Evolutionary conservation across 1,140 invertebrate species (phyloP).

Genomic region (Micrasema minimum): DNA sequence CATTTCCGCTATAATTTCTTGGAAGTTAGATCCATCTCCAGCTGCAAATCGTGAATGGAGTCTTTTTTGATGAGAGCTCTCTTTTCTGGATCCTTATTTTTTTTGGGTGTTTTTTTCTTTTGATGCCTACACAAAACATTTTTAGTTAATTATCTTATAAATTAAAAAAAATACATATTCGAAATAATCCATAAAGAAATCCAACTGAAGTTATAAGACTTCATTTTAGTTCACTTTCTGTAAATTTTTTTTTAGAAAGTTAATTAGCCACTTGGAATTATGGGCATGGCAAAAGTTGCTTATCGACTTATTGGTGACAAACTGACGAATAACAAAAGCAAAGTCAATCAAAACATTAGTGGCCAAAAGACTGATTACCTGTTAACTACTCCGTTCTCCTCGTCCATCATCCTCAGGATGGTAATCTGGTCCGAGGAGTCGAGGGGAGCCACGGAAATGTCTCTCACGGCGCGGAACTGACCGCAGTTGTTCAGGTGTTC

Average conservation of each 20-base stretch:
- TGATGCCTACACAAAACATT: constrained; percentile 57
- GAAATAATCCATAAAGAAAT: too few relatives aligned
- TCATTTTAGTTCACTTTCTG: not conserved
- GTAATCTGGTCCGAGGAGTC: constrained; percentile 92
- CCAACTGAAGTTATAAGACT: not conserved
- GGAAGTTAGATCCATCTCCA: constrained; percentile 62
- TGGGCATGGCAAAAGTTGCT: too few relatives aligned
- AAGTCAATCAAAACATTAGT: too few relatives aligned
- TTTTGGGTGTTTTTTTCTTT: constrained; percentile 70
- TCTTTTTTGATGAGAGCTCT: constrained; percentile 68
- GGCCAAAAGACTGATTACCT: too few relatives aligned
- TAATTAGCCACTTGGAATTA: too few relatives aligned
- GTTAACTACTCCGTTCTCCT: constrained; percentile 87
- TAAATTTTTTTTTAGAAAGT: not conserved
- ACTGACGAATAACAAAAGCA: too few relatives aligned
- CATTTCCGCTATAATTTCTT: constrained; percentile 62
- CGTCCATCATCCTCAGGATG: constrained; percentile 96
- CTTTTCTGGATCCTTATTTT: constrained; percentile 69
- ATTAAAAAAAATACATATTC: too few relatives aligned
- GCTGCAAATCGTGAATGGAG: constrained; percentile 63
- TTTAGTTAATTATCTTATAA: too few relatives aligned
- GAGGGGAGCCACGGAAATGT: constrained; percentile 97
- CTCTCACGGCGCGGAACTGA: constrained; percentile 97
- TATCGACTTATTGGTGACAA: too few relatives aligned
- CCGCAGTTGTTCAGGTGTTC: constrained; percentile 99